A percentile compares a stretch with the other conserved stretches of the same genome.
Evolutionary conservation across 2,797 vertebrate genomes (phyloP).

Genomic region (Diplodus sargus): DNA sequence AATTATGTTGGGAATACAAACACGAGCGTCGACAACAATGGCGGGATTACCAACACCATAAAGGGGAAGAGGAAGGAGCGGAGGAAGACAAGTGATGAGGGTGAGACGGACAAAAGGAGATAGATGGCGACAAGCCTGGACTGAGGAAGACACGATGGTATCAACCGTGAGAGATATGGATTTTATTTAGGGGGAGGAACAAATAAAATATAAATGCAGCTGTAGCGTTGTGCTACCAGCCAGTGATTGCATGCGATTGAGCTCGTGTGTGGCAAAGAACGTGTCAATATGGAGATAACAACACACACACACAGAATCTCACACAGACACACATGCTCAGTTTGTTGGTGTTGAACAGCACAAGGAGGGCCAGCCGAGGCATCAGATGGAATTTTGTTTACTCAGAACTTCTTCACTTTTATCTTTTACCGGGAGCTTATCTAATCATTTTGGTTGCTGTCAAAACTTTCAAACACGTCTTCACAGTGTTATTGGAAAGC

Average conservation of each 20-base stretch:
- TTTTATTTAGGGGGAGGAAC: slow-evolving; percentile 53
- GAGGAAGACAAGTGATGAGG: slow-evolving; percentile 72
- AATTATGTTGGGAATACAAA: slow-evolving; percentile 87
- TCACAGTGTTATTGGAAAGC: slow-evolving; percentile 1
- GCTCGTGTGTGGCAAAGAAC: slow-evolving; percentile 32
- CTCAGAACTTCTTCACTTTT: slow-evolving; percentile 19
- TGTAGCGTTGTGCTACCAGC: slow-evolving; percentile 22
- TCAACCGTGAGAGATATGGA: slow-evolving; percentile 65
- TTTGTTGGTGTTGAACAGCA: slow-evolving; percentile 10
- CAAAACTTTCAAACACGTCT: slow-evolving; percentile 9
- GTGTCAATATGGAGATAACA: slow-evolving; percentile 36
- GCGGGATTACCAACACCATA: slow-evolving; percentile 80
- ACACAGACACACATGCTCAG: slow-evolving; percentile 8
- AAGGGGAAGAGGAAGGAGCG: slow-evolving; percentile 61
- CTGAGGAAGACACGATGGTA: slow-evolving; percentile 63
- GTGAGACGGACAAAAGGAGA: slow-evolving; percentile 71
- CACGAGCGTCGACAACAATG: slow-evolving; percentile 85
- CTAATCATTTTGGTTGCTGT: slow-evolving; percentile 6
- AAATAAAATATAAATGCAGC: slow-evolving; percentile 51
- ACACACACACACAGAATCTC: slow-evolving; percentile 9
- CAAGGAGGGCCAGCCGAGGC: neutral
- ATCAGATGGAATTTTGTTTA: slow-evolving; percentile 22
- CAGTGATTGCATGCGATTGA: slow-evolving; percentile 25
- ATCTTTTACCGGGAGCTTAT: neutral
- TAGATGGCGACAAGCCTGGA: slow-evolving; percentile 50